Conservation (phyloP, 2,888 invertebrate species). For the Malachius bipustulatus region DNA sequence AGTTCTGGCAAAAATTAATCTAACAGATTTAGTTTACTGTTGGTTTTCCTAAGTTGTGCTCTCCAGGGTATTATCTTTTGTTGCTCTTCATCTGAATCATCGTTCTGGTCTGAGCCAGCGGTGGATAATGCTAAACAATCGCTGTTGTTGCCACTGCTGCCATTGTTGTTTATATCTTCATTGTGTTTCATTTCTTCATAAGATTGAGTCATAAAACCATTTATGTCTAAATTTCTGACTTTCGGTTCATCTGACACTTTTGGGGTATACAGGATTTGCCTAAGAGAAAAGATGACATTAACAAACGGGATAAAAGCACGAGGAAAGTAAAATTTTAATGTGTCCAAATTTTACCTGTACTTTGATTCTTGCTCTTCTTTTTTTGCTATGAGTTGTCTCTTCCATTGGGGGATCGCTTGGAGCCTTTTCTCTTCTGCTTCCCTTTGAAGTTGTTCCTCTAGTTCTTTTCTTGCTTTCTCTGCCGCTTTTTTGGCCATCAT, state of each 20-base stretch:
- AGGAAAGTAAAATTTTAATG: no score
- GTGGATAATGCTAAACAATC: conserved; percentile 20
- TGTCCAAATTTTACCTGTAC: no score
- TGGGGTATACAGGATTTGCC: conserved; percentile 59
- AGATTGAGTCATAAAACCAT: conserved; percentile 2
- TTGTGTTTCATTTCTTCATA: conserved; percentile 23
- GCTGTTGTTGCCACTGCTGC: conserved; percentile 35
- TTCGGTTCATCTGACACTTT: conserved; percentile 50
- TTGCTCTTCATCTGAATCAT: conserved; percentile 47
- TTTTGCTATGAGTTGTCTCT: conserved; percentile 73
- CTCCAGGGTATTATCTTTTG: conserved; percentile 77
- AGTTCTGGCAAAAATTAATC: conserved; percentile 43
- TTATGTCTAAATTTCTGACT: conserved; percentile 8
- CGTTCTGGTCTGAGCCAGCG: conserved; percentile 26
- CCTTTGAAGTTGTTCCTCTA: conserved; percentile 72
- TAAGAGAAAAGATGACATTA: conserved; percentile 27
- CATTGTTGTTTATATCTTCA: conserved; percentile 30
- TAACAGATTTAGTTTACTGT: conserved; percentile 75
- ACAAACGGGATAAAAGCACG: no score
- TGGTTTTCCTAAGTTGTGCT: conserved; percentile 78
- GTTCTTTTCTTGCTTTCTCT: conserved; percentile 80
- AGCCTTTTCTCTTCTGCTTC: conserved; percentile 77
- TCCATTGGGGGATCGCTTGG: conserved; percentile 88
- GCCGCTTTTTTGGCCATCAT: conserved; percentile 92
- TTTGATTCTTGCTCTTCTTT: conserved; percentile 68